Conservation (phyloP, 2,888 invertebrate species). For the Cheiracanthium punctorium region DNA sequence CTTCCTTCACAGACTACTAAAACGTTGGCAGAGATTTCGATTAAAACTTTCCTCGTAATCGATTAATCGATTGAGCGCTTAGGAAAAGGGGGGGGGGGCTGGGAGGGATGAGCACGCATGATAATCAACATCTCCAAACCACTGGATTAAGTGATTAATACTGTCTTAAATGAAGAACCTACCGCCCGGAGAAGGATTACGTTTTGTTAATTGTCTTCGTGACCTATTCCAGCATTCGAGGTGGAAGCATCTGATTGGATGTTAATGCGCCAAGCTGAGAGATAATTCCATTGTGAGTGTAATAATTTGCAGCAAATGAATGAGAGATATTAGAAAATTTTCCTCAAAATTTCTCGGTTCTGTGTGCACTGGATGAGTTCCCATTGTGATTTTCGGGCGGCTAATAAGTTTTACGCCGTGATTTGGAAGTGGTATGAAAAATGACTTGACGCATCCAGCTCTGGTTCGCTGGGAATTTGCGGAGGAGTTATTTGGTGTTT, state of each 20-base stretch:
- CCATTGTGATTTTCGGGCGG: no score
- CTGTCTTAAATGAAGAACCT: neutral
- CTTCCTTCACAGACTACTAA: no score
- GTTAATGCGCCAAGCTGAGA: neutral
- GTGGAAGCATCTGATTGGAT: constrained; percentile 2
- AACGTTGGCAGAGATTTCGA: neutral
- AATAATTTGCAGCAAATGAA: neutral
- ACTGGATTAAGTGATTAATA: constrained; percentile 8
- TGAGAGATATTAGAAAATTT: neutral
- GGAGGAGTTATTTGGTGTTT: no score
- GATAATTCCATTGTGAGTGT: neutral
- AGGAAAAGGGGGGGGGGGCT: no score
- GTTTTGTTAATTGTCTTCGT: neutral
- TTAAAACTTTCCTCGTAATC: neutral
- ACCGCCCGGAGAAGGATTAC: neutral
- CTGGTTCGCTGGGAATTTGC: no score
- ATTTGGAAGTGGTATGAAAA: no score
- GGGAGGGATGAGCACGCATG: neutral
- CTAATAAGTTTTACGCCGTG: no score
- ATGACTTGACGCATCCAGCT: no score
- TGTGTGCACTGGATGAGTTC: no score
- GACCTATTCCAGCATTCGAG: neutral
- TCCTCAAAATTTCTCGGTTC: neutral
- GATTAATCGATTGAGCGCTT: constrained; percentile 17
- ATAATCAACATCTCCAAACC: constrained; percentile 6